Base-by-base conservation (phyloP, 2,888 invertebrate species). In the Drosophila pseudotakahashii region DNA sequence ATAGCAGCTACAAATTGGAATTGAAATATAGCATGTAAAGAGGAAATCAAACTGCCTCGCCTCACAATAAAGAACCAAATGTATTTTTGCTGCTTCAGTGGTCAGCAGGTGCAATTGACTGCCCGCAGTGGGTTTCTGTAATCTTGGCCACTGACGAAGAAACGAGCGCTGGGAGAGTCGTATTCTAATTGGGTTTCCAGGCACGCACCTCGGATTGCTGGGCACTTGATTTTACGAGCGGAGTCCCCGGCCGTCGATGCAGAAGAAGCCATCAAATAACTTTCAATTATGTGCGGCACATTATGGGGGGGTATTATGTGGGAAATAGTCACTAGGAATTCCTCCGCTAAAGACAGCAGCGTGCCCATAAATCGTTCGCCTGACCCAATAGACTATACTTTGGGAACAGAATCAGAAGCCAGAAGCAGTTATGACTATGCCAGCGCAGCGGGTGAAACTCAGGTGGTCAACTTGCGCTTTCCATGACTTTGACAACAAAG, bases 221-320 rank as follows among this genome's bases (percentile, higher is more conserved):
- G 69, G 34, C 75, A 63, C 57, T 78, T 78, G 78, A 44, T 70
- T 83, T 77, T 50, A 83, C 81, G 78, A 72, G 54, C 59, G 39
- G 34, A 19, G 61, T 47, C 68, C 66, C 59, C 69, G 58, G 26
- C 16, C 16, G 34, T 13, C 48, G 13, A 34, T 48, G 48, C 48
- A 39, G 51, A 34, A 67, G 79, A 86, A 84, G 80, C 80, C 84
- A 77, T 83, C 86, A 79, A 84, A 83, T 84, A 86, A 86, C 84
- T 84, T 84, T 84, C 87, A 87, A 85, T 85, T 87, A 81, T 80
- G 69, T 79, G 77, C 61, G 67, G 58, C 64, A 69, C 72, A 64
- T 66, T 58, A 64, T 64, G 67, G 36, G 30, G 30, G 47, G 47
- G 69, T 73, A 73, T 72, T 71, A 75, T 68, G 69, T 52, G 71